phyloP scores from a whole-genome alignment of 1,140 invertebrate species.

The Parapsyche elsis region DNA sequence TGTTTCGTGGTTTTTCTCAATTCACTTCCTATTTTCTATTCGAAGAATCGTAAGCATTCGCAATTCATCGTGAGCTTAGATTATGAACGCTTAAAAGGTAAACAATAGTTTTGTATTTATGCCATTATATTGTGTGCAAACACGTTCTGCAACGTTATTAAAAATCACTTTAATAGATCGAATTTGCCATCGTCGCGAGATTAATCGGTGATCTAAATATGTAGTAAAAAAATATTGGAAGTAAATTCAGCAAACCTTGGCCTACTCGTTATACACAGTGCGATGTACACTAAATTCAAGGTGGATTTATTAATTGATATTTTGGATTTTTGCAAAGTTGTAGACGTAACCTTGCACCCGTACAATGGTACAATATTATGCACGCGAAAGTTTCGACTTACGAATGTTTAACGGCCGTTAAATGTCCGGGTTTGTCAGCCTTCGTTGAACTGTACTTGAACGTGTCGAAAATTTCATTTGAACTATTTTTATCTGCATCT shows the following conservation, averaged over 20 bases:
- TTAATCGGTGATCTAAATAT: no score
- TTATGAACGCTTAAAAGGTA: background rate
- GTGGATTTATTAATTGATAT: background rate
- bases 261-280: background rate
- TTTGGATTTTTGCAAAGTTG: background rate
- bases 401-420: background rate
- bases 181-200: background rate
- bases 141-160: background rate
- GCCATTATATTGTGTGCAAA: no score
- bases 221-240: no score
- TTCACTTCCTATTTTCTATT: background rate
- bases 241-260: background rate
- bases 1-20: background rate
- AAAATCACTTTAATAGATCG: background rate
- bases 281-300: background rate
- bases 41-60: background rate
- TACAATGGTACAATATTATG: background rate
- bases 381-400: background rate
- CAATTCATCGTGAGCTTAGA: background rate
- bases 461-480: no score
- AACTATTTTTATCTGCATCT: no score
- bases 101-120: background rate
- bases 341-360: background rate
- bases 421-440: slow-evolving; percentile 3
- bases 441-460: background rate